A percentile compares a stretch with the other conserved stretches of the same genome.
Conservation (phyloP, 2,888 invertebrate species). For the Conomelus anceps region DNA sequence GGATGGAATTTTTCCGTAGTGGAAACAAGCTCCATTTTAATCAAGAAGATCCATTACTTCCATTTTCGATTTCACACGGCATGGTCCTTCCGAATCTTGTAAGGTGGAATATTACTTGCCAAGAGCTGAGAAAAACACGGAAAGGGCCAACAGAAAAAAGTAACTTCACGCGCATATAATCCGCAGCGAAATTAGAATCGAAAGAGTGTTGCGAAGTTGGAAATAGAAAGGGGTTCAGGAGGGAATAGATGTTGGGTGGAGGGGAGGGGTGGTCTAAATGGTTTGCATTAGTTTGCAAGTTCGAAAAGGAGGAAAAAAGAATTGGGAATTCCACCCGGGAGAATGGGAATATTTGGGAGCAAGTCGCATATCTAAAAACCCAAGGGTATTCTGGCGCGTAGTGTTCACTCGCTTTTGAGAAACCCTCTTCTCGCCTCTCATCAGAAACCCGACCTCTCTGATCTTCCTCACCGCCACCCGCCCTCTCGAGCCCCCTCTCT, state of each 20-base stretch:
- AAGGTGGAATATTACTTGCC: not conserved
- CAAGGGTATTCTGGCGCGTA: not conserved
- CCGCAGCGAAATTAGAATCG: not conserved
- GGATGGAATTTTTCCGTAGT: not conserved
- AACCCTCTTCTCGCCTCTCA: not conserved
- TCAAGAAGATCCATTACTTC: not conserved
- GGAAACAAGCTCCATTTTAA: not conserved
- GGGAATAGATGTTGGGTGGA: not conserved
- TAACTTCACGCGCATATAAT: not conserved
- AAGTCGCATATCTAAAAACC: conserved; percentile 10
- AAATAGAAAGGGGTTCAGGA: not conserved
- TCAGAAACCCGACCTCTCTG: not conserved
- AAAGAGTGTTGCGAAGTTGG: not conserved
- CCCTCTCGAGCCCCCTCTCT: not conserved
- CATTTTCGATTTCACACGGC: not conserved
- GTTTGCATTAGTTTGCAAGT: conserved; percentile 10
- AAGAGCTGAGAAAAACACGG: not conserved
- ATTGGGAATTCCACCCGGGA: conserved; percentile 5
- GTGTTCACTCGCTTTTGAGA: not conserved
- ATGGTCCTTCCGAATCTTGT: not conserved
- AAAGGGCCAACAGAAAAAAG: not conserved
- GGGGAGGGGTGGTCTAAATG: not conserved
- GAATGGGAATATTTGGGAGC: conserved; percentile 11
- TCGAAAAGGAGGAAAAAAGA: conserved; percentile 4
- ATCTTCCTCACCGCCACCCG: not conserved